Evolutionary conservation across 2,797 vertebrate genomes (phyloP).

Genomic region (Helicolenus hilgendorfi): DNA sequence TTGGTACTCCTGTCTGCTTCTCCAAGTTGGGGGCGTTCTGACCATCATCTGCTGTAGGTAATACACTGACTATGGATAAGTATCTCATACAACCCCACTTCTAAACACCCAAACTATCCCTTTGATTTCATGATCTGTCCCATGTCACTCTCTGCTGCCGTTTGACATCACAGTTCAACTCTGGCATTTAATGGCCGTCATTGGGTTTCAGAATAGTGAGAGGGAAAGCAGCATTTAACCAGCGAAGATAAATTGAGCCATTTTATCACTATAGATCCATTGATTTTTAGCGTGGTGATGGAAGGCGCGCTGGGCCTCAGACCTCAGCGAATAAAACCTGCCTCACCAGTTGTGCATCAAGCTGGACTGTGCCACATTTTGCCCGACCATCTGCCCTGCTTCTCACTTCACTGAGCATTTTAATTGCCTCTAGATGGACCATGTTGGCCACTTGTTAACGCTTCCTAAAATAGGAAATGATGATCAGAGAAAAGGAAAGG

Average conservation of each 20-base stretch:
- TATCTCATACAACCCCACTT: no score
- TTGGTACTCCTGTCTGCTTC: no score
- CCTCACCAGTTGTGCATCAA: conserved; percentile 68
- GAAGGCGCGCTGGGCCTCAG: conserved; percentile 3
- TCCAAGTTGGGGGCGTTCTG: no score
- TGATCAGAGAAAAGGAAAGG: conserved; percentile 4
- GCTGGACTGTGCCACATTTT: conserved; percentile 59
- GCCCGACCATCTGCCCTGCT: conserved; percentile 78
- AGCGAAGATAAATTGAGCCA: neutral
- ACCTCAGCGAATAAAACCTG: conserved; percentile 50
- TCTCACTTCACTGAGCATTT: conserved; percentile 76
- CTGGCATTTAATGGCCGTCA: neutral
- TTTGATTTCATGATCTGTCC: neutral
- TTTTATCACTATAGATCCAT: neutral
- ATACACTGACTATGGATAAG: no score
- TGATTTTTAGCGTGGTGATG: neutral
- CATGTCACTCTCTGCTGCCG: neutral
- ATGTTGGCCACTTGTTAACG: conserved; percentile 60
- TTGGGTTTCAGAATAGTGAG: neutral
- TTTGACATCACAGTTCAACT: neutral
- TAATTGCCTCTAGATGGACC: conserved; percentile 74
- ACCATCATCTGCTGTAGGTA: no score
- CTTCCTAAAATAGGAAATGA: conserved; percentile 27
- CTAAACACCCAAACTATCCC: no score
- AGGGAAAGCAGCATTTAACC: neutral